A percentile compares a stretch with the other conserved stretches of the same genome.
These are phyloP conservation scores for Vimba vimba DNA, from an alignment of 2,113 vertebrate genomes.

Conservation along the genomic window DNA sequence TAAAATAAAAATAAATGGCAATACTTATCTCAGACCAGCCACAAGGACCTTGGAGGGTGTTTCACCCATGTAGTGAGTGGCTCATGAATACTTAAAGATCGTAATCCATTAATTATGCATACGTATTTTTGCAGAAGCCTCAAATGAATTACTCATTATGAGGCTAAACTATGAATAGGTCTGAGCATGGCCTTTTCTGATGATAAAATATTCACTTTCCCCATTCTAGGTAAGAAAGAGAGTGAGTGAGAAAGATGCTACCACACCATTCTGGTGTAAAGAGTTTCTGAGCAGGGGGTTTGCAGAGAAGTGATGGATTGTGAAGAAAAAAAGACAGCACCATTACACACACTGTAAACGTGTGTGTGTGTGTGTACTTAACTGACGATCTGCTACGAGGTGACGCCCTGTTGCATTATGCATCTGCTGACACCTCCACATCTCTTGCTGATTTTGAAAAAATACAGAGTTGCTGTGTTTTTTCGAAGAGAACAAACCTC, in stretches of 20 bases:
- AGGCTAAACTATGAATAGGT: conserved; percentile 51
- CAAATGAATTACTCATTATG: conserved; percentile 62
- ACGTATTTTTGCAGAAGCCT: conserved; percentile 56
- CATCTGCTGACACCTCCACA: conserved; percentile 46
- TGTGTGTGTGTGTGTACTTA: not conserved
- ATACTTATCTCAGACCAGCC: not conserved
- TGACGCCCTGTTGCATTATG: conserved; percentile 28
- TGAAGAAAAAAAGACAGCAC: not conserved
- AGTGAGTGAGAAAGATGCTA: not conserved
- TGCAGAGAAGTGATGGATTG: conserved; percentile 6
- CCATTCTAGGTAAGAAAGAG: not conserved
- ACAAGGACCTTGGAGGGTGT: not conserved
- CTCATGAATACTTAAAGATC: conserved; percentile 65
- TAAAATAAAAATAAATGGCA: not conserved
- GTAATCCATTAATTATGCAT: conserved; percentile 67
- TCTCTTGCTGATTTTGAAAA: not conserved
- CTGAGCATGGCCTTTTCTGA: conserved; percentile 13
- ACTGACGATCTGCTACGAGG: not conserved
- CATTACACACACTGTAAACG: conserved; percentile 26
- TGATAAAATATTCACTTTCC: conserved; percentile 54
- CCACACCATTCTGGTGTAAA: not conserved
- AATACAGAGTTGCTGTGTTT: conserved; percentile 4
- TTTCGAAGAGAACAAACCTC: conserved; percentile 30
- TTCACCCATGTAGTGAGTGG: conserved; percentile 36
- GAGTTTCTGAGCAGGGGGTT: conserved; percentile 23